Percentiles rank a stretch among this genome's conserved stretches.
Conservation (phyloP, 2,797 vertebrate genomes). For the Numenius phaeopus region DNA sequence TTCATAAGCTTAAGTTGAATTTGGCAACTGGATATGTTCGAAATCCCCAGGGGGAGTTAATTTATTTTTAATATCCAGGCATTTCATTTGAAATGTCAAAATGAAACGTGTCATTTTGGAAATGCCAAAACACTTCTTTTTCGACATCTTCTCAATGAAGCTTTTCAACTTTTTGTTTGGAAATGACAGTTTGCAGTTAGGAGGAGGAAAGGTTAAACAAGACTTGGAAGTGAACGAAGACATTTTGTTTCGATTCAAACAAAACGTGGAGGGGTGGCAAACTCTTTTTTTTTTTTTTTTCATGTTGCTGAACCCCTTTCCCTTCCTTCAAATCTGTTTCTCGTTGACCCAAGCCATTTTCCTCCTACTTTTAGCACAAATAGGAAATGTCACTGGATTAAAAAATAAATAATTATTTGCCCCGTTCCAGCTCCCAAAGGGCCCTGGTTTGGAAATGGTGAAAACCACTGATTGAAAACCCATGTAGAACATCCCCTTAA, state of each 20-base stretch:
- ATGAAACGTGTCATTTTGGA: conserved; percentile 55
- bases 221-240: background rate
- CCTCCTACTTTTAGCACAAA: background rate
- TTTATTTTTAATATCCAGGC: conserved; percentile 58
- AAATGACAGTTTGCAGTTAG: background rate
- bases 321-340: background rate
- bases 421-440: background rate
- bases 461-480: background rate
- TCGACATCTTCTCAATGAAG: conserved; percentile 38
- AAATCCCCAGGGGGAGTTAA: conserved; percentile 8
- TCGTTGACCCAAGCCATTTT: background rate
- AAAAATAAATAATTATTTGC: background rate
- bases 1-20: conserved; percentile 23
- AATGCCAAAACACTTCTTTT: conserved; percentile 56
- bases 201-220: conserved; percentile 31
- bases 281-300: background rate
- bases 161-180: conserved; percentile 46
- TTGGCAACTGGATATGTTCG: background rate
- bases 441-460: background rate
- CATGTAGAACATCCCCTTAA: background rate
- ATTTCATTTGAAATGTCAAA: conserved; percentile 42
- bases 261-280: background rate
- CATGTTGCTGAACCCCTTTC: accelerated
- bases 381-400: background rate
- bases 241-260: background rate